These are phyloP conservation scores for Semibalanus balanoides DNA, from an alignment of 1,140 invertebrate species.

Conservation along the genomic window DNA sequence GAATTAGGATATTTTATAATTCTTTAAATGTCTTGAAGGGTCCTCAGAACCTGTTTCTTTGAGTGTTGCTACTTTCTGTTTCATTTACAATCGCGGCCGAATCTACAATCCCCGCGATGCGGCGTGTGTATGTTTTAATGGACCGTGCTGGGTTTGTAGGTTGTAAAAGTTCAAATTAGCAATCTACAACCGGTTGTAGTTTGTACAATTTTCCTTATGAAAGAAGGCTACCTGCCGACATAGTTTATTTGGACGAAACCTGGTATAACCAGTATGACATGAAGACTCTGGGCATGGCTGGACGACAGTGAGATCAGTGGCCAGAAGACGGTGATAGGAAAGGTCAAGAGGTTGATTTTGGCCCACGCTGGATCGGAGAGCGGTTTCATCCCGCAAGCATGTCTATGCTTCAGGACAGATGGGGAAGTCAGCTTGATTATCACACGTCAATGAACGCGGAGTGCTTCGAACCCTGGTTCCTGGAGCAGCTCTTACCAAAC, in stretches of 20 bases:
- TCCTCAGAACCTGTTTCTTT: no score
- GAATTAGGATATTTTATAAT: no score
- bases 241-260: conserved; percentile 11
- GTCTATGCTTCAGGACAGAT: conserved; percentile 13
- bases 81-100: no score
- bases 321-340: neutral
- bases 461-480: conserved; percentile 19
- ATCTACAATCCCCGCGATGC: no score
- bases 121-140: no score
- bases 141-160: no score
- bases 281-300: neutral
- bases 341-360: conserved; percentile 17
- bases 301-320: neutral
- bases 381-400: conserved; percentile 18
- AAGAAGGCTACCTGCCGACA: no score
- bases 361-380: conserved; percentile 17
- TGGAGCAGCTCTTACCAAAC: conserved; percentile 24
- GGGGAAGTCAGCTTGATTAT: conserved; percentile 16
- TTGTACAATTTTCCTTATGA: no score
- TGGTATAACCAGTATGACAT: neutral
- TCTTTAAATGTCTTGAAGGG: no score
- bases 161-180: no score
- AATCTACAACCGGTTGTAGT: no score
- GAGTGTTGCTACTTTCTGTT: no score
- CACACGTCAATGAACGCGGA: conserved; percentile 18